Conservation (phyloP, 2,113 vertebrate genomes). For the Mesitornis unicolor region DNA sequence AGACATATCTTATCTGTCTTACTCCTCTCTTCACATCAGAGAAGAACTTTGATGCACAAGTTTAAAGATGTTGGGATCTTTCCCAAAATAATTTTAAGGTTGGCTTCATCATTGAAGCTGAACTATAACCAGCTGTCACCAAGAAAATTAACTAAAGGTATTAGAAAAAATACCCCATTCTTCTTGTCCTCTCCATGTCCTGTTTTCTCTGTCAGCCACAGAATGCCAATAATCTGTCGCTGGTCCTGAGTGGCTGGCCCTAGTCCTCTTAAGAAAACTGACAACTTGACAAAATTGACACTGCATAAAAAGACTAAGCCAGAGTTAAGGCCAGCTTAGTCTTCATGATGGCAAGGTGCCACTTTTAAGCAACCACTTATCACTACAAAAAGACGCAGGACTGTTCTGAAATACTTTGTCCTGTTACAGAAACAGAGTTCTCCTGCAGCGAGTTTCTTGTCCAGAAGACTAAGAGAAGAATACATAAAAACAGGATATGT, state of each 20-base stretch:
- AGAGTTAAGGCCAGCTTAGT: not conserved
- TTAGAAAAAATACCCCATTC: not conserved
- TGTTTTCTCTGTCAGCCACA: not conserved
- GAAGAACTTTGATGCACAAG: not conserved
- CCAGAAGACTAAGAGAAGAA: not conserved
- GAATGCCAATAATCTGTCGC: not conserved
- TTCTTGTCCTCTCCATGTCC: not conserved
- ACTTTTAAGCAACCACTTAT: not conserved
- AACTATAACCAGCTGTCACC: not conserved
- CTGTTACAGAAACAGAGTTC: not conserved
- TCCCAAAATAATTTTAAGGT: not conserved
- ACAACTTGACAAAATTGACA: not conserved
- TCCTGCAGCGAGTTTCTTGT: not conserved
- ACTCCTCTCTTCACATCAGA: not conserved
- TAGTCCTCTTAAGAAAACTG: not conserved
- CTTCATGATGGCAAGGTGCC: not conserved
- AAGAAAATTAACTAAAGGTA: not conserved
- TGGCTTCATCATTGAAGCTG: not conserved
- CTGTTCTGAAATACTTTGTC: not conserved
- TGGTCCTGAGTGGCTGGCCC: not conserved
- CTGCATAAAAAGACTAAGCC: not conserved
- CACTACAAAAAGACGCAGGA: not conserved
- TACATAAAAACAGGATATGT: not conserved
- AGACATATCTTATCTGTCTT: not conserved
- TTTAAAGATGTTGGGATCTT: not conserved